phyloP scores from a whole-genome alignment of 1,140 invertebrate species.

The Babylonia areolata region DNA sequence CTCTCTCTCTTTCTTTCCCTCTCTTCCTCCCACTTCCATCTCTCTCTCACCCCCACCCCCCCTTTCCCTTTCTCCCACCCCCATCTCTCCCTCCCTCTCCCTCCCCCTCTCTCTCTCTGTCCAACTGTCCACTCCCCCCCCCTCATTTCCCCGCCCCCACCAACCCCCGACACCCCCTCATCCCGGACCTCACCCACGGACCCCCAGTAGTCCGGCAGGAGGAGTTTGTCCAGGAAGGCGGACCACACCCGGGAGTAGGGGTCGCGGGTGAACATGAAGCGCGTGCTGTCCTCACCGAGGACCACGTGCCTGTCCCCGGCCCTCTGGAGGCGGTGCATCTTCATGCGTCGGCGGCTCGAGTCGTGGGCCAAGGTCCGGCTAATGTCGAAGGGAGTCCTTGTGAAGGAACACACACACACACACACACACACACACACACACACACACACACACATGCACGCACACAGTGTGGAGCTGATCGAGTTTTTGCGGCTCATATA shows the following conservation, averaged over 20 bases:
- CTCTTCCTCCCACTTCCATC: not conserved
- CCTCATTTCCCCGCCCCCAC: not conserved
- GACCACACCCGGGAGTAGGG: conserved; percentile 37
- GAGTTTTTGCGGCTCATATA: too few relatives aligned
- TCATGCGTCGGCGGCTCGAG: not conserved
- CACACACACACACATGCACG: too few relatives aligned
- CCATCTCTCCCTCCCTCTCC: not conserved
- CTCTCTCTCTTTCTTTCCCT: not conserved
- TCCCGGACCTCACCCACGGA: not conserved
- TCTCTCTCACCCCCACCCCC: not conserved
- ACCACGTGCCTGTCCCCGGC: not conserved
- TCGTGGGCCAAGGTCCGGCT: not conserved
- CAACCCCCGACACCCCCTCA: not conserved
- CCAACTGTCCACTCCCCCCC: not conserved
- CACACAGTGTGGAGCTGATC: too few relatives aligned
- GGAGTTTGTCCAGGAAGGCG: conserved; percentile 40
- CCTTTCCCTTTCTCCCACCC: not conserved
- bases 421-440: too few relatives aligned
- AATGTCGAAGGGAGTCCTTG: not conserved
- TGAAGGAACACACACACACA: too few relatives aligned
- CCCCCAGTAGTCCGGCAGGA: conserved; percentile 33
- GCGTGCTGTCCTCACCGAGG: not conserved
- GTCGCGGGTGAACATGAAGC: conserved; percentile 39
- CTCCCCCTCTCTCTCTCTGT: not conserved
- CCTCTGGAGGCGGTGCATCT: conserved; percentile 15